These are phyloP conservation scores for Fundulus diaphanus DNA, from an alignment of 2,797 vertebrate species.

Conservation along the genomic window DNA sequence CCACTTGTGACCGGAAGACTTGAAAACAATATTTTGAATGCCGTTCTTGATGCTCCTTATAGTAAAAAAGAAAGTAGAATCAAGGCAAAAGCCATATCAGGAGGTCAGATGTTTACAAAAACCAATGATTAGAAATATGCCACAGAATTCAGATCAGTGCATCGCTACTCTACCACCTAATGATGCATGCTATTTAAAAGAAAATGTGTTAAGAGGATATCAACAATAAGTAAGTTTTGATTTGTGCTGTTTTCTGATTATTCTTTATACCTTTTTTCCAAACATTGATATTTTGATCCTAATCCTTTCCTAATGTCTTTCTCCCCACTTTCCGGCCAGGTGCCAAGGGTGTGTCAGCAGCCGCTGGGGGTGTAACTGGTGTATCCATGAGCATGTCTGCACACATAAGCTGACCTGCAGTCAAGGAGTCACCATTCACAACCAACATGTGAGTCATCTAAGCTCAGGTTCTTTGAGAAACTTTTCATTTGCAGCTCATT, in stretches of 20 bases:
- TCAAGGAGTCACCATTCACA: constrained; percentile 87
- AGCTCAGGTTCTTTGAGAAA: neutral
- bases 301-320: neutral
- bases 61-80: neutral
- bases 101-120: neutral
- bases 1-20: too few relatives aligned
- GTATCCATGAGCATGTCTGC: constrained; percentile 92
- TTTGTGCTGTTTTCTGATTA: neutral
- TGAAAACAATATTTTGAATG: neutral
- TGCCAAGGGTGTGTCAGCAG: constrained; percentile 95
- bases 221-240: neutral
- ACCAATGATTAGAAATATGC: neutral
- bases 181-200: neutral
- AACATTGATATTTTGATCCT: neutral
- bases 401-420: constrained; percentile 88
- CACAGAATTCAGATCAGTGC: neutral
- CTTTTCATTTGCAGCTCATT: neutral
- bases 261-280: neutral
- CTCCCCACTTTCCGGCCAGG: constrained; percentile 63
- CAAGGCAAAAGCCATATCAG: neutral
- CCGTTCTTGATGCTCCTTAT: neutral
- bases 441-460: constrained; percentile 84
- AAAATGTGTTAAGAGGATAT: neutral
- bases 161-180: neutral
- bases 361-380: constrained; percentile 97